Conservation (phyloP, 2,888 invertebrate genomes). For the Syritta pipiens region DNA sequence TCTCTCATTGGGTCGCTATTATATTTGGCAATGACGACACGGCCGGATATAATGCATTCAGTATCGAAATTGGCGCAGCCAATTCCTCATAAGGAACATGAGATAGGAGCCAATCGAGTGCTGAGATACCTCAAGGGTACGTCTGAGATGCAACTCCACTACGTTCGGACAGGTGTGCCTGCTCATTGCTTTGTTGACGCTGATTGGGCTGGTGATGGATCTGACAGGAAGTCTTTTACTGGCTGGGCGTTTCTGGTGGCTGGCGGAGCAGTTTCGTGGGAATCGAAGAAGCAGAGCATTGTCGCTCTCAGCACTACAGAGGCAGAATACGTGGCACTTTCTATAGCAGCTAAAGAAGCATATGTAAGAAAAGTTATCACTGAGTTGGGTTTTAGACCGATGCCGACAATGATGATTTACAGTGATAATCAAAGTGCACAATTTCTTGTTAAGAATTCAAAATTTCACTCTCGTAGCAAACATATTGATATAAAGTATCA, state of each 20-base stretch:
- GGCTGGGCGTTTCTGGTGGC: conserved; percentile 43
- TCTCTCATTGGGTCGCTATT: conserved; percentile 54
- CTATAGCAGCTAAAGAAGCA: conserved; percentile 49
- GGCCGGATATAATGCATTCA: conserved; percentile 57
- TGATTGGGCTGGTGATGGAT: conserved; percentile 60
- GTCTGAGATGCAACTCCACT: conserved; percentile 15
- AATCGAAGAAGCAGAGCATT: conserved; percentile 49
- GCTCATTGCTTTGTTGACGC: conserved; percentile 54
- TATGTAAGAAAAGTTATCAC: conserved; percentile 8
- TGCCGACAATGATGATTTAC: too few relatives aligned
- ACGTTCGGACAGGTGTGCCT: conserved; percentile 2
- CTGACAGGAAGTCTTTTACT: conserved; percentile 53
- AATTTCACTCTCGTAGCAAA: conserved; percentile 37
- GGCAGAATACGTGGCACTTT: conserved; percentile 48
- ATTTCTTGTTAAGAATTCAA: conserved; percentile 27
- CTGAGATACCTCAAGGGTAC: conserved; percentile 53
- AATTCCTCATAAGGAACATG: conserved; percentile 54
- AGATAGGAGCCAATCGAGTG: conserved; percentile 48
- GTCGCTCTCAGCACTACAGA: conserved; percentile 61
- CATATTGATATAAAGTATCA: conserved; percentile 51
- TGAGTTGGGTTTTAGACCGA: too few relatives aligned
- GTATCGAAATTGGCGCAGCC: conserved; percentile 38
- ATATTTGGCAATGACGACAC: conserved; percentile 44
- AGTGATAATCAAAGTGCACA: conserved; percentile 39
- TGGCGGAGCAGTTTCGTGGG: conserved; percentile 42